Evolutionary conservation across 2,888 invertebrate genomes (phyloP), one percentile per base, ranked within the genome.

Genomic region (Oligia fasciuncula): DNA sequence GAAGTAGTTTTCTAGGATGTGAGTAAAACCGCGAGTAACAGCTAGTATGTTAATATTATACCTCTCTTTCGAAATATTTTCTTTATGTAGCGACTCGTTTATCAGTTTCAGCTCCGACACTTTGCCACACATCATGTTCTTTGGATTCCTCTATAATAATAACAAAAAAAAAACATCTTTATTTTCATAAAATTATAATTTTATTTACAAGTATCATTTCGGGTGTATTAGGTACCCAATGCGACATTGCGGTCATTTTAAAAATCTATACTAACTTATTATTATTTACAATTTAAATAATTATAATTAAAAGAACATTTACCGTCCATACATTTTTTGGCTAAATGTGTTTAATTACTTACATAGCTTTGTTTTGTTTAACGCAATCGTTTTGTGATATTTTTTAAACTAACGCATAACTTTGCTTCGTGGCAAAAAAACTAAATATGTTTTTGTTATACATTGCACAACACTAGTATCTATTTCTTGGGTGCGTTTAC

Each of bases 21-120:
- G 19, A 63, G n/a, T 17, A 4, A 63, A 71, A 40, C n/a, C 40
- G 40, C 63, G 40, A 11, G 19, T 71, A 35, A 3, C 5, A 54
- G 0, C 11, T 46, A 69, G 19, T 43, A 51, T 43, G n/a, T 4
- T 29, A 29, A 40, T 54, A n/a, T 1, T 35, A n/a, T 84, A 96
- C 96, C 95, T 95, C 57, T 96, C 96, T 82, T 95, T 95, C 3
- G 91, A 85, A 19, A 92, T 62, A 65, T 94, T 95, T 75, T 96
- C 95, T 71, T 94, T 94, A 75, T 93, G 93, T 73, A 96, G 86
- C 0, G 92, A 76, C 13, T 96, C 96, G 79, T 93, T 95, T 54
- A 92, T 57, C 9, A 88, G 80, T 79, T 93, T 95, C 82, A 95
- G 72, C 49, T 95, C 95, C 46, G 81, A 87, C 3, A 88, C 63